Conservation (phyloP, 2,113 vertebrate genomes). For the Vulpes lagopus region DNA sequence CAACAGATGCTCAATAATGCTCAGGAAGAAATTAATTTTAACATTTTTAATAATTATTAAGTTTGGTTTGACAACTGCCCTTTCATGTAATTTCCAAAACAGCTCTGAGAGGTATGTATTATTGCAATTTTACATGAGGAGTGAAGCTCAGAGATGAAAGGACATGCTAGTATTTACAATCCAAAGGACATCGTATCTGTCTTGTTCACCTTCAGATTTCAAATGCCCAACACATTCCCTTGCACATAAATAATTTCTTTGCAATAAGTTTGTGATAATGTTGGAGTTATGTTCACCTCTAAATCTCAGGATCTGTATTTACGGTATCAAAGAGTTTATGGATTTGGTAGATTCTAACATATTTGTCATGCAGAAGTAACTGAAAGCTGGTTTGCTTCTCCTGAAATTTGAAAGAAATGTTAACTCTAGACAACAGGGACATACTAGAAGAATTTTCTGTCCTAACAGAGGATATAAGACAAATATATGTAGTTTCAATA, state of each 20-base stretch:
- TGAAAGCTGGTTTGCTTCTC: constrained; percentile 3
- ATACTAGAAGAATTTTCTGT: constrained; percentile 19
- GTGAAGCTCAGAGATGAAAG: neutral
- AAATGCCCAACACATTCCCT: neutral
- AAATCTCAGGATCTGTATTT: neutral
- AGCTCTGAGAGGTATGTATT: neutral
- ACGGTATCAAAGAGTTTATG: neutral
- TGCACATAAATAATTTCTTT: neutral
- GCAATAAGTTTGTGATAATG: neutral
- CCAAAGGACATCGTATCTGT: neutral
- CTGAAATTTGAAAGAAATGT: constrained; percentile 23
- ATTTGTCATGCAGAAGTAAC: constrained; percentile 6
- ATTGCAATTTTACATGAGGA: neutral
- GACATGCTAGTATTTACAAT: neutral
- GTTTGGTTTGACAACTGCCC: neutral
- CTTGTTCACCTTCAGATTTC: neutral
- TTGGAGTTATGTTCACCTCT: neutral
- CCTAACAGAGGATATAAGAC: neutral
- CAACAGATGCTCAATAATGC: neutral
- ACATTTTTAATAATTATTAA: neutral
- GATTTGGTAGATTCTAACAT: constrained; percentile 41
- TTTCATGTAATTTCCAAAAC: constrained; percentile 9
- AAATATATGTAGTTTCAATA: neutral
- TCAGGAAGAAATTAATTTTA: neutral
- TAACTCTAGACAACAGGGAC: constrained; percentile 29